Conservation (phyloP, 2,113 vertebrate genomes). For the Tonatia bakeri region DNA sequence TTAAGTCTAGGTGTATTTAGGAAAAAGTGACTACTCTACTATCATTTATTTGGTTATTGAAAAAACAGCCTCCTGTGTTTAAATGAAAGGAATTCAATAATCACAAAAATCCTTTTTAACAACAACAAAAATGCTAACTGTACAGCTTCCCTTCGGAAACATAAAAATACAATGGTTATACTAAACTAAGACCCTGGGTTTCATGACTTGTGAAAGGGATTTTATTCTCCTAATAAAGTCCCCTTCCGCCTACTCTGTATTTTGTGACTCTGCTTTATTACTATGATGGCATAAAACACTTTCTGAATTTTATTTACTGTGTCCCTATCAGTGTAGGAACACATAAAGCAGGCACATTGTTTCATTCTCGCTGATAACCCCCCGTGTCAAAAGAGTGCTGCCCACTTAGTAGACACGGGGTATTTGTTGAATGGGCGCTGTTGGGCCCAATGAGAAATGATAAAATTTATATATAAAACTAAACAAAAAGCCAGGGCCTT, state of each 20-base stretch:
- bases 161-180: slow-evolving; percentile 44
- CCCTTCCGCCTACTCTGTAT: background rate
- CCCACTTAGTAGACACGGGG: background rate
- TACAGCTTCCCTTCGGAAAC: background rate
- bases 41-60: background rate
- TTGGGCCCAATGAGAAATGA: background rate
- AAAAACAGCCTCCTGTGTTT: slow-evolving; percentile 10
- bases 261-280: slow-evolving; percentile 21
- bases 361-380: background rate
- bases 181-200: slow-evolving; percentile 16
- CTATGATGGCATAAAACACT: background rate
- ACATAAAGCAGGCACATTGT: background rate
- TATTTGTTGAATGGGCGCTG: background rate
- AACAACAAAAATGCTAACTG: slow-evolving; percentile 20
- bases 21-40: background rate
- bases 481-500: background rate
- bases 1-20: background rate
- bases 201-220: slow-evolving; percentile 44
- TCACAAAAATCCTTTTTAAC: background rate
- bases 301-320: slow-evolving; percentile 25
- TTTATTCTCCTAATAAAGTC: slow-evolving; percentile 55
- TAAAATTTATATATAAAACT: background rate
- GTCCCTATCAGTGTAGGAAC: background rate
- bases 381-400: background rate
- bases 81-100: background rate